A percentile compares a stretch with the other conserved stretches of the same genome.
These are phyloP conservation scores for Psittacula cyanocephala DNA, from an alignment of 2,113 vertebrate genomes.

Conservation along the genomic window DNA sequence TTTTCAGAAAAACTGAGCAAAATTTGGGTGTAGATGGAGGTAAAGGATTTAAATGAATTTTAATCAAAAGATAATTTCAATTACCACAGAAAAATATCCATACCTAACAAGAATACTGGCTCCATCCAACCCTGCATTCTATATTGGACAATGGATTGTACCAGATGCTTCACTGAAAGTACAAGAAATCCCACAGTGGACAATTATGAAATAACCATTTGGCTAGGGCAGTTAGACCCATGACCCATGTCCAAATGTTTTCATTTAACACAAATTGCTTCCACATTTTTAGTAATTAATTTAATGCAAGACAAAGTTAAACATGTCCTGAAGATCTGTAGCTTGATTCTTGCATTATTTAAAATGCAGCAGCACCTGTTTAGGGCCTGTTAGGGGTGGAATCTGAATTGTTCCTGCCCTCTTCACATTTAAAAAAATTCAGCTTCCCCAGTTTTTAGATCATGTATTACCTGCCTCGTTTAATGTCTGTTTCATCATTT, in stretches of 20 bases:
- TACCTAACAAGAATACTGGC: background rate
- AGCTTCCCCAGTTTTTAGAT: background rate
- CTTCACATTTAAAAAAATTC: background rate
- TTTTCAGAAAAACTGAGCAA: background rate
- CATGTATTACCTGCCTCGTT: background rate
- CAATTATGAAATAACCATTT: conserved; percentile 30
- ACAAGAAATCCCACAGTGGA: conserved; percentile 2
- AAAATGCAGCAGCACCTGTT: background rate
- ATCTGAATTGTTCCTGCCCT: background rate
- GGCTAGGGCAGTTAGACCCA: background rate
- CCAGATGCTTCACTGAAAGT: background rate
- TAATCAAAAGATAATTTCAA: background rate
- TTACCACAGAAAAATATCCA: background rate
- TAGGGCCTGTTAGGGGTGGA: background rate
- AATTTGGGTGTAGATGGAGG: background rate
- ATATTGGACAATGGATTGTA: background rate
- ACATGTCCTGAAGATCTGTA: background rate
- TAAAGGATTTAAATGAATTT: background rate
- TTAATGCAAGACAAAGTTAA: conserved; percentile 21
- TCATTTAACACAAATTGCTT: conserved; percentile 42
- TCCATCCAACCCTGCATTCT: background rate
- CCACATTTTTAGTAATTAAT: conserved; percentile 40
- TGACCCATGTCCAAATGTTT: conserved; percentile 49
- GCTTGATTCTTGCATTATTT: background rate
- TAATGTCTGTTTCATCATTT: background rate